A percentile compares a stretch with the other conserved stretches of the same genome.
phyloP scores from a whole-genome alignment of 30 jellyfish, hydroid and myxozoan genomes.

The Rhopilema esculentum region DNA sequence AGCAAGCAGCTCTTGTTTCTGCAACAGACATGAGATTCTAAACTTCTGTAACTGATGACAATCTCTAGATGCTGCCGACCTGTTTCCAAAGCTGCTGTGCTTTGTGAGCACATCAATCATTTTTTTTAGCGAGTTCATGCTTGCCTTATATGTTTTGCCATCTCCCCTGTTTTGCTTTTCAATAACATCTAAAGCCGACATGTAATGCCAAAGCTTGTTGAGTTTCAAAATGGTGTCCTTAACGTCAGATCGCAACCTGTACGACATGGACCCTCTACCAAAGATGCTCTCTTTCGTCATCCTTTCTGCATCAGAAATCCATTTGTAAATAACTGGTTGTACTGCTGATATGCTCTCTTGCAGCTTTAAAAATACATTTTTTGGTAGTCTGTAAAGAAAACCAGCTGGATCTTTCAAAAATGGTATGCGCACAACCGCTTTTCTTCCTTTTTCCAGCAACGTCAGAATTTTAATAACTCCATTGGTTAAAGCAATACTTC shows the following conservation, averaged over 20 bases:
- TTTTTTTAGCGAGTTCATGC: no score
- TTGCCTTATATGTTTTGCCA: neutral
- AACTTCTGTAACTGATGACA: neutral
- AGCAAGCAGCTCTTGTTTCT: neutral
- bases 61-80: neutral
- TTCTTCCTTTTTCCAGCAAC: conserved; percentile 9
- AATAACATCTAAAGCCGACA: neutral
- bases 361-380: neutral
- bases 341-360: neutral
- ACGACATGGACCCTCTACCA: neutral
- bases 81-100: neutral
- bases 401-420: conserved; percentile 49
- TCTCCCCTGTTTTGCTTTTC: neutral
- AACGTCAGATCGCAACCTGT: neutral
- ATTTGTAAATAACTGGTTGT: conserved; percentile 20
- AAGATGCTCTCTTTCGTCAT: conserved; percentile 2
- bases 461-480: conserved; percentile 8
- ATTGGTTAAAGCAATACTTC: conserved; percentile 4
- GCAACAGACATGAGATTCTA: neutral
- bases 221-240: neutral
- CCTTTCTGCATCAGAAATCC: conserved; percentile 39
- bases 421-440: neutral
- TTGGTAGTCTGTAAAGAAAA: conserved; percentile 32
- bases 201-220: neutral
- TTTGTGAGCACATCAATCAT: neutral